Base-by-base conservation (phyloP, 2,797 vertebrate species). In the Stomatorhinus walkeri region DNA sequence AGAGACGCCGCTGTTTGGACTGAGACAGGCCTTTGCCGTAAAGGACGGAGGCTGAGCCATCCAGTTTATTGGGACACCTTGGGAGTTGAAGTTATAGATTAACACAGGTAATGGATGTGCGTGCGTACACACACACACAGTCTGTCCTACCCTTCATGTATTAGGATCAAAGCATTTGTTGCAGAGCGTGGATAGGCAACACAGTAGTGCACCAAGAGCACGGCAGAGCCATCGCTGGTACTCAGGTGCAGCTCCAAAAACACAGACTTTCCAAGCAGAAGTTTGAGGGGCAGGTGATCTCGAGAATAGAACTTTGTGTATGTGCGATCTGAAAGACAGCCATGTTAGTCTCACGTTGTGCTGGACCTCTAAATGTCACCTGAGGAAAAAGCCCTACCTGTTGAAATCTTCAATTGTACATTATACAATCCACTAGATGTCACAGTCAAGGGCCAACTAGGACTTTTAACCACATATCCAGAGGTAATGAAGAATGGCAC, bases 151-250 rank as follows among this genome's bases (percentile, higher is more conserved):
- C 95, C 95, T 87, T 96, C 93, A 91, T 94, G 94, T 61, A 96
- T 19, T 0, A 96, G 92, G 88, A 96, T 93, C 88, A 96, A 89
- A 0, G 93, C 95, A 19, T 93, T 95, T 19, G 12, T 93, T 12
- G 94, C 95, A 2, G 94, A 94, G 0, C 92, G 93, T n/a, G 96
- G 94, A 84, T 95, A 96, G 32, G 96, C 95, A 1, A 96, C 32
- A 89, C 96, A 96, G 91, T 96, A 96, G 59, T 96, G 94, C 9
- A 96, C 94, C 0, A 95, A 85, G 52, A 96, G 86, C 0, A 92
- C 92, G 0, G 93, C 94, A 0, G 91, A 19, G 32, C 93, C 90
- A 52, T 89, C 90, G 0, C 90, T 91, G 48, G 94, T 90, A 5
- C 52, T 89, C 24, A 96, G 56, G 1, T 14, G 24, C 19, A 96